Base-by-base conservation (phyloP, 2,113 vertebrate species). In the Gasterosteus aculeatus region DNA sequence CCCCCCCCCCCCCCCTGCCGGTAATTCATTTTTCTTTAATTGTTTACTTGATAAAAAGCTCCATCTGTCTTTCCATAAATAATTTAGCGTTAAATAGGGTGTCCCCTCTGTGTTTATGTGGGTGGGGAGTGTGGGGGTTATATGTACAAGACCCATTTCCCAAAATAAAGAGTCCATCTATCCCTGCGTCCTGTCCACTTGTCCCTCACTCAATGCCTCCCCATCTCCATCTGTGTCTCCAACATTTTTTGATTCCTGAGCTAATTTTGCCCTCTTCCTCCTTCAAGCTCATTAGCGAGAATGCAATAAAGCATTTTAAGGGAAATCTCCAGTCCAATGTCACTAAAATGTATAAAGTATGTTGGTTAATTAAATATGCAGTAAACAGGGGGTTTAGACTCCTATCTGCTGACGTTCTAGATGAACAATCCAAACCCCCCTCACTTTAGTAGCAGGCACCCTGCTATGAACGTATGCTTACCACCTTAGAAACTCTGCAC, bases 11-110 rank as follows among this genome's bases (percentile, higher is more conserved):
- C 49, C 11, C 11, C 38, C 14, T 3, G 19, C 46, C 39, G 39
- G 35, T 68, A 70, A 82, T 84, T 88, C 80, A 76, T 89, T 61
- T 86, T 80, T 78, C 80, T 85, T 94, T 46, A 93, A 93, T 94
- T 92, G 93, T 95, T 94, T 87, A 93, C 80, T 75, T 64, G 84
- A 92, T 93, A 92, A 94, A 93, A 94, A 91, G 91, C 90, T 74
- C 72, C 89, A 90, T 92, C 91, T 93, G 87, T 86, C 82, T 78
- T 61, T 64, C 71, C 72, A 90, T 95, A 19, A 92, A 93, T 94
- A 86, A 93, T 94, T 88, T 58, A 94, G 18, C 7, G 42, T 87
- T 88, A 90, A 92, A 92, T 91, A 88, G 85, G 78, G 54, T 87
- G 80, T 88, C 72, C 85, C 81, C 33, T 59, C 61, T 58, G 70